A percentile compares a stretch with the other conserved stretches of the same genome.
Evolutionary conservation across 2,888 invertebrate species (phyloP).

Genomic region (Metalampra italica): DNA sequence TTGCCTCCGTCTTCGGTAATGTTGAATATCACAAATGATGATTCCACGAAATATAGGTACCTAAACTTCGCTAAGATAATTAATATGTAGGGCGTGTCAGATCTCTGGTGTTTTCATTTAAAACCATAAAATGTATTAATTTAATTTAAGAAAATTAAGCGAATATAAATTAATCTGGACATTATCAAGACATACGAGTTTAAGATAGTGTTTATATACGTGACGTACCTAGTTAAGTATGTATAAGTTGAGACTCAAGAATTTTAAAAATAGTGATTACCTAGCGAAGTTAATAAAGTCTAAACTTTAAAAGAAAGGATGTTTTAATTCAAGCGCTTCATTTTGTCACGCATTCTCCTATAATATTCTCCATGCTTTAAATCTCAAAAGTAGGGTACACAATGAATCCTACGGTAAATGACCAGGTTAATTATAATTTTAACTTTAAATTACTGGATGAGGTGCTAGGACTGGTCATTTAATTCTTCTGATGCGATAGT

Average conservation of each 20-base stretch:
- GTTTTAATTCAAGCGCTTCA: conserved; percentile 3
- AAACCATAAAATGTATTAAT: conserved; percentile 63
- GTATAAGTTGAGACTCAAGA: conserved; percentile 71
- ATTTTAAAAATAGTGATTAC: conserved; percentile 67
- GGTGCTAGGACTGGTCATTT: no score
- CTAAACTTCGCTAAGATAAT: conserved; percentile 52
- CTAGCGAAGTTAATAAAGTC: conserved; percentile 70
- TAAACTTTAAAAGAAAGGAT: conserved; percentile 41
- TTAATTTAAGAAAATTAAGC: conserved; percentile 63
- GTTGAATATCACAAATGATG: conserved; percentile 56
- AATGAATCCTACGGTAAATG: no score
- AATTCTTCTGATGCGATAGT: no score
- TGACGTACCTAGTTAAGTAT: conserved; percentile 73
- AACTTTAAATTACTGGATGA: no score
- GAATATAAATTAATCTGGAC: conserved; percentile 53
- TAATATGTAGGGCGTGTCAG: conserved; percentile 57
- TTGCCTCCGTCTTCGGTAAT: conserved; percentile 70
- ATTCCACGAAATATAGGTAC: conserved; percentile 58
- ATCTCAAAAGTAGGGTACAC: no score
- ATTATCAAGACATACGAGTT: conserved; percentile 62
- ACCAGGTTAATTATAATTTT: no score
- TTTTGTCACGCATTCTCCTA: no score
- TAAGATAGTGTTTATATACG: conserved; percentile 72
- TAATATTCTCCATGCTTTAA: no score
- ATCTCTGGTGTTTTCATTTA: conserved; percentile 67